These are phyloP conservation scores for Notodonta ziczac DNA, from an alignment of 2,888 invertebrate genomes.

Conservation along the genomic window DNA sequence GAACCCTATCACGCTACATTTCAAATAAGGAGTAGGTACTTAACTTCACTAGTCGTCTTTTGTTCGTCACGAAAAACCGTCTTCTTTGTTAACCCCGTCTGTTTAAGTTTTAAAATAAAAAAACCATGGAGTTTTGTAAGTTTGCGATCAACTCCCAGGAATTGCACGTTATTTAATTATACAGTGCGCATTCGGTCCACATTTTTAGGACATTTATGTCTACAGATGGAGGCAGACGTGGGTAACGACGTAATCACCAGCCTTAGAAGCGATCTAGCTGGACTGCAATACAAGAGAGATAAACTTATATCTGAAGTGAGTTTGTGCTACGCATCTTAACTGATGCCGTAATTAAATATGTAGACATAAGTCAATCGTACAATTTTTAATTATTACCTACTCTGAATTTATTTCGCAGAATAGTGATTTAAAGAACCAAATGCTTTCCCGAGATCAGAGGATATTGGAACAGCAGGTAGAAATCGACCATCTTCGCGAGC, in stretches of 20 bases:
- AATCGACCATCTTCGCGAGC: slow-evolving; percentile 91
- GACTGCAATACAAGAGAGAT: slow-evolving; percentile 92
- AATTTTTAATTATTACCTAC: neutral
- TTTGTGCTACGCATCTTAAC: slow-evolving; percentile 12
- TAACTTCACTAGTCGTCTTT: slow-evolving; percentile 65
- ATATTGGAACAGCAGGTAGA: slow-evolving; percentile 91
- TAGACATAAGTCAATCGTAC: too few species aligned
- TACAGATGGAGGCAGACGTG: slow-evolving; percentile 84
- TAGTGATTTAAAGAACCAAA: slow-evolving; percentile 88
- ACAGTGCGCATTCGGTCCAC: neutral
- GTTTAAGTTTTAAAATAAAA: slow-evolving; percentile 12
- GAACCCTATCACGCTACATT: slow-evolving; percentile 73
- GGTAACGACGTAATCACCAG: slow-evolving; percentile 89
- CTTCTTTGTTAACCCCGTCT: slow-evolving; percentile 35
- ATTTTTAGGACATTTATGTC: slow-evolving; percentile 16
- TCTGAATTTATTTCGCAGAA: slow-evolving; percentile 76
- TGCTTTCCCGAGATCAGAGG: slow-evolving; percentile 89
- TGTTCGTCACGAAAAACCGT: slow-evolving; percentile 65
- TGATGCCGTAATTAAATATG: too few species aligned
- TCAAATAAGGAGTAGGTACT: slow-evolving; percentile 52
- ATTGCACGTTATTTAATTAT: neutral
- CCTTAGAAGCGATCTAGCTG: slow-evolving; percentile 93
- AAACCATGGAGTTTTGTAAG: slow-evolving; percentile 61
- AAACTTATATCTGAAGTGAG: slow-evolving; percentile 90
- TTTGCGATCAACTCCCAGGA: slow-evolving; percentile 14